Conservation (phyloP, 2,888 invertebrate species). For the Eudemis profundana region DNA sequence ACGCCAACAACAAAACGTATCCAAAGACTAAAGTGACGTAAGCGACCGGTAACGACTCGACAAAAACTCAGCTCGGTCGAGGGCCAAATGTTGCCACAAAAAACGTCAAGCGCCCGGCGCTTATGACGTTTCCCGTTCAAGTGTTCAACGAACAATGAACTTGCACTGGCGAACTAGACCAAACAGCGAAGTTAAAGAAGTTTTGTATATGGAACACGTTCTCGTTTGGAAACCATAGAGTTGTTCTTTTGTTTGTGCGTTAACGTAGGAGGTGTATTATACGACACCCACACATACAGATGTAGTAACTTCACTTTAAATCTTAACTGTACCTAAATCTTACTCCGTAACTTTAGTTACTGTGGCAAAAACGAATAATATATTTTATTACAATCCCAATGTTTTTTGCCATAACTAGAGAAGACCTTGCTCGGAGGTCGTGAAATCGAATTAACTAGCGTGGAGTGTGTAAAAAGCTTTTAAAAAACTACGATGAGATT, state of each 20-base stretch:
- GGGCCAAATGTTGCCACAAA: slow-evolving; percentile 69
- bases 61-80: slow-evolving; percentile 70
- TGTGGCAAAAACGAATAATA: slow-evolving; percentile 39
- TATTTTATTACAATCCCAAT: slow-evolving; percentile 46
- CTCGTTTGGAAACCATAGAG: slow-evolving; percentile 59
- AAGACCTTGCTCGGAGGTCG: slow-evolving; percentile 61
- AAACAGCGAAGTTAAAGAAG: slow-evolving; percentile 73
- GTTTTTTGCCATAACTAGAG: slow-evolving; percentile 51
- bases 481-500: slow-evolving; percentile 14
- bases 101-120: slow-evolving; percentile 70
- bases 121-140: slow-evolving; percentile 66
- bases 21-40: slow-evolving; percentile 72
- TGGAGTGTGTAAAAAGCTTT: slow-evolving; percentile 30
- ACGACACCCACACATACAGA: slow-evolving; percentile 59
- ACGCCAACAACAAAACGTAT: slow-evolving; percentile 81
- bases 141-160: slow-evolving; percentile 78
- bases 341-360: slow-evolving; percentile 44
- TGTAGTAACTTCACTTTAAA: slow-evolving; percentile 50
- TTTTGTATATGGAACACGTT: slow-evolving; percentile 71
- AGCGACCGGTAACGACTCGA: slow-evolving; percentile 66
- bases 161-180: slow-evolving; percentile 83
- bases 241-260: slow-evolving; percentile 58
- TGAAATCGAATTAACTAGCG: slow-evolving; percentile 55
- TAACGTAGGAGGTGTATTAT: slow-evolving; percentile 60
- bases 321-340: slow-evolving; percentile 21